Evolutionary conservation across 2,113 vertebrate species (phyloP).

Genomic region (Centropus bengalensis): DNA sequence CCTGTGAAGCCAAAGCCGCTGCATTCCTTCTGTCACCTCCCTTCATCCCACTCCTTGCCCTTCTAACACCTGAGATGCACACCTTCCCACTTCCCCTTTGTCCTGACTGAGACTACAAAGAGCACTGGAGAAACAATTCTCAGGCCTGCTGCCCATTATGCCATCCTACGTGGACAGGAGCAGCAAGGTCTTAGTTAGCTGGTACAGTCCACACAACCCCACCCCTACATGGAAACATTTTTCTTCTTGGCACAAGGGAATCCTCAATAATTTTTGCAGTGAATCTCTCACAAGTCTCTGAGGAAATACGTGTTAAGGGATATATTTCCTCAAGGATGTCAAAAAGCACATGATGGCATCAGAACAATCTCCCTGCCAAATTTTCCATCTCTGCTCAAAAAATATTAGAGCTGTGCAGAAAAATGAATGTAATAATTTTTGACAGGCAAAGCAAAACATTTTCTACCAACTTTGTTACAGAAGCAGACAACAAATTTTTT

Average conservation of each 20-base stretch:
- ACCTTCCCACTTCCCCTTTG: not conserved
- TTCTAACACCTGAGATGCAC: not conserved
- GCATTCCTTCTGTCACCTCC: not conserved
- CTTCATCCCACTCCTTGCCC: not conserved
- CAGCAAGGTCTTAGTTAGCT: not conserved
- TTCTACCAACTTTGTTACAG: slow-evolving; percentile 8
- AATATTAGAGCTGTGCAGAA: not conserved
- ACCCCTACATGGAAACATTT: not conserved
- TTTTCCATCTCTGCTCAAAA: not conserved
- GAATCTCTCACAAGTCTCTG: not conserved
- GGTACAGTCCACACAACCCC: not conserved
- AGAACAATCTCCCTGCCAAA: not conserved
- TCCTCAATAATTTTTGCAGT: not conserved
- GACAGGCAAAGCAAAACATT: slow-evolving; percentile 36
- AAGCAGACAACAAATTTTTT: not conserved
- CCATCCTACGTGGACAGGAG: not conserved
- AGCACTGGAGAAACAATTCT: not conserved
- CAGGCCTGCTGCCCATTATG: not conserved
- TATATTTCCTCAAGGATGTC: not conserved
- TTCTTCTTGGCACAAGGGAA: not conserved
- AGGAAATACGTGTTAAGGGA: not conserved
- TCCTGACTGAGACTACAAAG: not conserved
- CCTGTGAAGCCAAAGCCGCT: not conserved
- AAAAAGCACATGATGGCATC: not conserved
- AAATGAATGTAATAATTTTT: slow-evolving; percentile 9